Evolutionary conservation across 2,888 invertebrate genomes (phyloP), one percentile per base, ranked within the genome.

Genomic region (Mellilla xanthometata): DNA sequence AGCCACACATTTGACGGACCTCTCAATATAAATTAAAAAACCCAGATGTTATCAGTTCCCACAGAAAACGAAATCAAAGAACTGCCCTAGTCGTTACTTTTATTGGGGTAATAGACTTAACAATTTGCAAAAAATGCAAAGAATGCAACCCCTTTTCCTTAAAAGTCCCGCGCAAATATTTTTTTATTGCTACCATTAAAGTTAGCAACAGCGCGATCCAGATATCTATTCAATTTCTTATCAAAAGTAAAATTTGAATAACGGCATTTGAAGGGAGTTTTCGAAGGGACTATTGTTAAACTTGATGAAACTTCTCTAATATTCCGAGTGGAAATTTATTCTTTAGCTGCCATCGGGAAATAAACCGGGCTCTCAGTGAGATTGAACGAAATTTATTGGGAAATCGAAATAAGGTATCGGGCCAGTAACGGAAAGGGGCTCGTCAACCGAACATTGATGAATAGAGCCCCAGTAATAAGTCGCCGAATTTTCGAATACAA

Each of bases 231-330:
- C 72, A 80, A 82, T 79, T 75, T 75, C 76, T 83, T 81, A 81
- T 82, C 80, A 76, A 80, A 81, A 78, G 75, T 76, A 70, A 72
- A 78, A 79, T 77, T 81, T 79, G 79, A 81, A 80, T 81, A 82
- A 80, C 74, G 81, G 73, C 72, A 74, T 80, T 81, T 72, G 65
- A 62, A 68, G 65, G 56, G 68, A 76, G 75, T 81, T 81, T 74
- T 70, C 65, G 74, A 71, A 72, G 70, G 74, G 70, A 72, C 78
- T 75, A 82, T 84, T 85, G 82, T 82, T 70, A 70, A 82, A 76
- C 68, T 69, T 75, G 70, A 68, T 70, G 71, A 65, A 76, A 84
- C 74, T 83, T 82, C 77, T 72, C 73, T 81, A 84, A 84, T 84
- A 81, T 83, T 80, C 73, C 62, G 65, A 76, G 76, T 76, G 76